A percentile compares a stretch with the other conserved stretches of the same genome.
Conservation (phyloP, 2,888 invertebrate species). For the Coenonympha glycerion region DNA sequence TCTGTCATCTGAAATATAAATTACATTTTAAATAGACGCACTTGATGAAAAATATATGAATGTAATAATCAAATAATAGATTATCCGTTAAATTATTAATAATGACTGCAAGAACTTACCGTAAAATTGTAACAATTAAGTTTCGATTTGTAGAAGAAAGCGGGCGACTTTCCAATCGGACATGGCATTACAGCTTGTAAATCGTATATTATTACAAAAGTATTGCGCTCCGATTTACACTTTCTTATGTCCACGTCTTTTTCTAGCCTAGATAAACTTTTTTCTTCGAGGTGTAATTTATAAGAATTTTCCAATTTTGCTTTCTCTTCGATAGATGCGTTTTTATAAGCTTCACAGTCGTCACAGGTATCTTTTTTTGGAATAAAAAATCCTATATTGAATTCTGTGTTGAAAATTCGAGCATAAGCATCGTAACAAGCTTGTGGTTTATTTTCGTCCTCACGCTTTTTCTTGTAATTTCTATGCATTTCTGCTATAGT, state of each 20-base stretch:
- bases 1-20: too few relatives aligned
- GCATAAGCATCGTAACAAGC: neutral
- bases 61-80: too few relatives aligned
- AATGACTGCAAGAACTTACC: too few relatives aligned
- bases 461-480: neutral
- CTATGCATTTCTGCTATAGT: neutral
- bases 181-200: too few relatives aligned
- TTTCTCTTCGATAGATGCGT: too few relatives aligned
- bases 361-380: neutral
- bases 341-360: too few relatives aligned
- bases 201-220: slow-evolving; percentile 26
- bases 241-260: slow-evolving; percentile 22
- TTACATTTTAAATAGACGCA: too few relatives aligned
- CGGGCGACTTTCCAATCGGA: slow-evolving; percentile 22
- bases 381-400: neutral
- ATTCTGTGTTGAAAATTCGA: neutral
- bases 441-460: neutral
- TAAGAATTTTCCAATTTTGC: too few relatives aligned
- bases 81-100: too few relatives aligned
- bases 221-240: slow-evolving; percentile 15
- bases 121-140: slow-evolving; percentile 30
- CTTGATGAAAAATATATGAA: too few relatives aligned
- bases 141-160: slow-evolving; percentile 27
- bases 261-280: slow-evolving; percentile 27
- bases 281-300: slow-evolving; percentile 27